These are phyloP conservation scores for Martes flavigula DNA, from an alignment of 2,797 vertebrate species.

Conservation along the genomic window DNA sequence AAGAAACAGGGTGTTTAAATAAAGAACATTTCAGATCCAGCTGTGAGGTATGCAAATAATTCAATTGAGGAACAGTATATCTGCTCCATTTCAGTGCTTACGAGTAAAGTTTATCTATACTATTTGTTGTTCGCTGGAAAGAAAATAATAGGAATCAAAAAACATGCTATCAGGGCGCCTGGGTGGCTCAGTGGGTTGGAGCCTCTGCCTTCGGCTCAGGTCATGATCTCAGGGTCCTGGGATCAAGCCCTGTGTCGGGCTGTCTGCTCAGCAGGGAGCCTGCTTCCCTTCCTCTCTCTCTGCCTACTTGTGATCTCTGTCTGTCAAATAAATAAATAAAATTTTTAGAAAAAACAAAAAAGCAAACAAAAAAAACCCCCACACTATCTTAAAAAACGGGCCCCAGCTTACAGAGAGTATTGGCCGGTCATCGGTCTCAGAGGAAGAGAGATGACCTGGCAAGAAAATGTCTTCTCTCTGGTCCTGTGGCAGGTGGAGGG, in stretches of 20 bases:
- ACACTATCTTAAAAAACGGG: neutral
- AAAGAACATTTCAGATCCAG: neutral
- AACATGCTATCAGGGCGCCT: neutral
- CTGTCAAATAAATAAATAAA: no score
- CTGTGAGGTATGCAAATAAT: neutral
- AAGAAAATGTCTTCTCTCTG: neutral
- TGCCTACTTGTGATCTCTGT: no score
- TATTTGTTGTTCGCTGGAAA: neutral
- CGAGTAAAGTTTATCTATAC: neutral
- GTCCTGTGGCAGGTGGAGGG: neutral
- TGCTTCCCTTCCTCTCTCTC: no score
- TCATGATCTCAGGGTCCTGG: no score
- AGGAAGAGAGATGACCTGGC: neutral
- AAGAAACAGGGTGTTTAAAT: constrained; percentile 5
- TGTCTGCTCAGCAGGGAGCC: no score
- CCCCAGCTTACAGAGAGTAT: neutral
- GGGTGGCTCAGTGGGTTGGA: no score
- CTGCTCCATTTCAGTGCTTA: neutral
- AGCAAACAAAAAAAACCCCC: no score
- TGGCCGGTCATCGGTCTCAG: neutral
- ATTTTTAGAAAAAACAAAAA: no score
- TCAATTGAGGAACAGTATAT: neutral
- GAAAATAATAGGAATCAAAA: constrained; percentile 31
- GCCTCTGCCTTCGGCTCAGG: no score
- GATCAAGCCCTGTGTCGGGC: no score